Base-by-base conservation (phyloP, 2,113 vertebrate species). In the Muntiacus reevesi region DNA sequence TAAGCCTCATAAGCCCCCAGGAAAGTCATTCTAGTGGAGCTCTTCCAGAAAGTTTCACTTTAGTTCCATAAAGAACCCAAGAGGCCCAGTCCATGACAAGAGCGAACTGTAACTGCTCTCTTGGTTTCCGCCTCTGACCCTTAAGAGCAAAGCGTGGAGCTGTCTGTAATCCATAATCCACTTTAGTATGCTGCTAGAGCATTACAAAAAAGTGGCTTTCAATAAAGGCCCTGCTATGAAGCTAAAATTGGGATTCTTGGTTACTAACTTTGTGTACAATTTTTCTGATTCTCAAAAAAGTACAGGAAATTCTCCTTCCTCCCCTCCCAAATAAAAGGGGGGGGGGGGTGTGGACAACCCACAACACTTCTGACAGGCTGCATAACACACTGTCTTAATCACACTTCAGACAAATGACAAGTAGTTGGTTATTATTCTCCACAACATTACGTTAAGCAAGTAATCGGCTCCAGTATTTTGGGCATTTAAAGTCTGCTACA, bases 1-100 rank as follows among this genome's bases (percentile, higher is more conserved):
- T 40, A 8, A 95, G 97, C 94, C 91, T 23, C 3, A 7, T 87
- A 96, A 93, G 57, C 93, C 93, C 55, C 64, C 85, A 97, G 79
- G 57, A 98, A 98, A 95, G 92, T 94, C 98, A 27, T 0, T 27
- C 96, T 25, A 81, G 92, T 95, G 97, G 95, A 97, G 62, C 55
- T 71, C 11, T 89, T 97, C 98, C 98, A 97, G 90, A 19, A 27
- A 86, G 85, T 78, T 60, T 98, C 98, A 95, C 96, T 94, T 87
- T 11, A 95, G 98, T 83, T 98, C 94, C 98, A 33, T 7, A 9
- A 87, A 91, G 94, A 98, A 96, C 25, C 91, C 54, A 91, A 97
- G 74, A 97, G 94, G 43, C 97, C 45, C 89, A 93, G 50, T 86
- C 97, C 90, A 30, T 67, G 95, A 96, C 36, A 15, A 55, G 94